These are phyloP conservation scores for Mastacembelus armatus DNA, from an alignment of 2,797 vertebrate genomes.

Conservation along the genomic window DNA sequence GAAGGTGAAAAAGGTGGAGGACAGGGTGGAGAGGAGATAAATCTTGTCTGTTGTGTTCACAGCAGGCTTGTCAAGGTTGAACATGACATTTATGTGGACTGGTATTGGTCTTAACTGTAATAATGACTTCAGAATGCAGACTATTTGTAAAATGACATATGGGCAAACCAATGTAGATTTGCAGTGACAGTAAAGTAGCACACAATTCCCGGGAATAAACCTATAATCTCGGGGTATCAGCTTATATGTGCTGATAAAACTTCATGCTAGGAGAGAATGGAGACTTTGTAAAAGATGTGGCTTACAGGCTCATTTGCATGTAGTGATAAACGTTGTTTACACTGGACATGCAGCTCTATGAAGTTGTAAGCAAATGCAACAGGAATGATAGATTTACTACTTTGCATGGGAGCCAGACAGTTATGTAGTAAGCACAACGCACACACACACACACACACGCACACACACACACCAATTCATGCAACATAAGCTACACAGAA, in stretches of 20 bases:
- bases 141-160: conserved; percentile 37
- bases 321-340: conserved; percentile 86
- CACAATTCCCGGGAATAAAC: conserved; percentile 63
- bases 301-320: conserved; percentile 80
- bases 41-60: conserved; percentile 50
- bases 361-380: conserved; percentile 78
- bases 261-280: conserved; percentile 66
- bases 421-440: conserved; percentile 49
- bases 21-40: conserved; percentile 57
- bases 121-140: conserved; percentile 32
- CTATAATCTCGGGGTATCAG: conserved; percentile 74
- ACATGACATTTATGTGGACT: conserved; percentile 61
- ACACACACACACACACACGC: conserved; percentile 17
- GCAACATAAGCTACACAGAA: no score
- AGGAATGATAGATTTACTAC: conserved; percentile 80
- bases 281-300: conserved; percentile 69
- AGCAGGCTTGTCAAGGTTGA: conserved; percentile 43
- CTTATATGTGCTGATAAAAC: conserved; percentile 58
- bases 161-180: conserved; percentile 7
- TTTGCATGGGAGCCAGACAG: conserved; percentile 75
- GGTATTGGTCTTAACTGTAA: conserved; percentile 57
- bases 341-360: conserved; percentile 76
- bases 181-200: conserved; percentile 59
- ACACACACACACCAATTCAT: conserved; percentile 45
- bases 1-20: conserved; percentile 48